Evolutionary conservation across 2,888 invertebrate genomes (phyloP).

Genomic region (Dryobota labecula): DNA sequence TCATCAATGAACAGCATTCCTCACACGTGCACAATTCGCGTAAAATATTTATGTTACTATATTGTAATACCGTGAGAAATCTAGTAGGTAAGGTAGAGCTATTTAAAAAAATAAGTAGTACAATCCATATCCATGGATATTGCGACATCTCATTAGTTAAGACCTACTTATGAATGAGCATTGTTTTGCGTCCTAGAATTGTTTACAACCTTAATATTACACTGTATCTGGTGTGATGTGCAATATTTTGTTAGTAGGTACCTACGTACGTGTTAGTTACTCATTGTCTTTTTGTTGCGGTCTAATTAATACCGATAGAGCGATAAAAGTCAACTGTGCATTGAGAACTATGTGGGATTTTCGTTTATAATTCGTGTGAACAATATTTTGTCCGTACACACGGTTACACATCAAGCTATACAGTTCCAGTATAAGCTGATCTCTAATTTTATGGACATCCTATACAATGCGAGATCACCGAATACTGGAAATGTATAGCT

Average conservation of each 20-base stretch:
- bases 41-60: constrained; percentile 37
- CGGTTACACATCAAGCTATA: no score
- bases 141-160: constrained; percentile 68
- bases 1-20: constrained; percentile 59
- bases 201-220: constrained; percentile 60
- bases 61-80: constrained; percentile 63
- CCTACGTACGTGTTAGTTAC: constrained; percentile 43
- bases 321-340: constrained; percentile 62
- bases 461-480: no score
- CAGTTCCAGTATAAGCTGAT: no score
- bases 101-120: constrained; percentile 55
- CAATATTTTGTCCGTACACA: constrained; percentile 10
- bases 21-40: constrained; percentile 39
- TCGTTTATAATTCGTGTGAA: constrained; percentile 43
- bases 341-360: constrained; percentile 61
- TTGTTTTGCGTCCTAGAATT: constrained; percentile 68
- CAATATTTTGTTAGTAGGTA: constrained; percentile 67
- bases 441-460: no score
- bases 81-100: constrained; percentile 24
- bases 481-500: no score
- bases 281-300: constrained; percentile 70
- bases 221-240: constrained; percentile 59
- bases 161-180: constrained; percentile 69
- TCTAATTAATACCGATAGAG: constrained; percentile 72
- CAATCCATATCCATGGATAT: constrained; percentile 49